Percentiles rank a stretch among this genome's conserved stretches.
Conservation (phyloP, 2,888 invertebrate species). For the Aelia acuminata region DNA sequence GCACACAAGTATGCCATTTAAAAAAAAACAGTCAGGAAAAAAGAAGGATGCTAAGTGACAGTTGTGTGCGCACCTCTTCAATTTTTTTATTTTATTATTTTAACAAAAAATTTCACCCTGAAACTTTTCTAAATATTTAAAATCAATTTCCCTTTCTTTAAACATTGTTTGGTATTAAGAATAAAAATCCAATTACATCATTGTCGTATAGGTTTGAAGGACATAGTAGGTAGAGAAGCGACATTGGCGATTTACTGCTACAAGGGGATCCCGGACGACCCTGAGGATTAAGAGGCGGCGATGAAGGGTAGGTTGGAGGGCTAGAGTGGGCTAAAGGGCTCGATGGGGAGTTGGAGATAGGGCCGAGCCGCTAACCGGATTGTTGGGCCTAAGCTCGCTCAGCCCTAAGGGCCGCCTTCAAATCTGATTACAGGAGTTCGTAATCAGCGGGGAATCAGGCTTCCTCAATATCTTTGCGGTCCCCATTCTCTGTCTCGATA, state of each 20-base stretch:
- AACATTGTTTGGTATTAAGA: no score
- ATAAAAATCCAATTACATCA: background rate
- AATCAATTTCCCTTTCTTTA: no score
- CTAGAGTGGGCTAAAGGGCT: background rate
- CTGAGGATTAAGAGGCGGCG: background rate
- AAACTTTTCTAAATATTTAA: no score
- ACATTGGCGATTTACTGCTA: background rate
- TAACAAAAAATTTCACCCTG: no score
- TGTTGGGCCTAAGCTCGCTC: background rate
- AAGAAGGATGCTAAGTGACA: no score
- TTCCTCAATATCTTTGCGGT: background rate
- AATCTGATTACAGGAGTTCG: constrained; percentile 3
- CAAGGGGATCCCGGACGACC: background rate
- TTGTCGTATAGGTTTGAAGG: background rate
- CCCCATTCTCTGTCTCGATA: background rate
- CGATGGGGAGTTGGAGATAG: background rate
- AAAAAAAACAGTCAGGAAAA: no score
- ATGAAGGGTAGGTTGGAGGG: background rate
- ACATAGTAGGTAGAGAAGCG: background rate
- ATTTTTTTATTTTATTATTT: no score
- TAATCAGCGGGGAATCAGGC: background rate
- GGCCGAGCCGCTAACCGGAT: background rate
- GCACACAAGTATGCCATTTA: no score
- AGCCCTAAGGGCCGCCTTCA: constrained; percentile 2
- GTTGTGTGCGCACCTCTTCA: no score